Percentiles rank a stretch among this genome's conserved stretches.
Evolutionary conservation across 2,797 vertebrate species (phyloP).

Genomic region (Intellagama lesueurii): DNA sequence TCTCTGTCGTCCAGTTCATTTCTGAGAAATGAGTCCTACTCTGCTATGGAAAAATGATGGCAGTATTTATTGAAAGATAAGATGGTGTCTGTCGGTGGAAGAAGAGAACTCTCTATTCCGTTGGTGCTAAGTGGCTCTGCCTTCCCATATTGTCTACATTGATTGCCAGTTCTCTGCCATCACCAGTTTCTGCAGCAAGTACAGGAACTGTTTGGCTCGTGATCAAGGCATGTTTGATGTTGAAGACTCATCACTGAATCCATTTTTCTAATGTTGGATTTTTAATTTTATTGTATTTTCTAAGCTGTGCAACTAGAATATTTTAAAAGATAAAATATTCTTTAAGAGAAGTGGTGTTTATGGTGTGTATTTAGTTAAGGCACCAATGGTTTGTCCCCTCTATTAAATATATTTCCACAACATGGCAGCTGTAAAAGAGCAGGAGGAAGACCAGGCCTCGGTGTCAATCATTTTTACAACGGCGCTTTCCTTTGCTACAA

Average conservation of each 20-base stretch:
- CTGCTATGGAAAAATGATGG: slow-evolving; percentile 53
- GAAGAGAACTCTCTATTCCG: slow-evolving; percentile 50
- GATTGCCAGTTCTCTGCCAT: not conserved
- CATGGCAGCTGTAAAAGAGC: not conserved
- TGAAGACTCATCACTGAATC: slow-evolving; percentile 74
- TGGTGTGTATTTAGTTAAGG: slow-evolving; percentile 33
- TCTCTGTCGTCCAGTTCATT: slow-evolving; percentile 67
- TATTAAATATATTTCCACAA: not conserved
- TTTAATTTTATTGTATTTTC: slow-evolving; percentile 76
- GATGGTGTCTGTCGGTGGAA: slow-evolving; percentile 46
- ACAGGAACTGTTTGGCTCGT: slow-evolving; percentile 36
- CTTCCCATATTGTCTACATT: not conserved
- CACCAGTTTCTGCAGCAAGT: not conserved
- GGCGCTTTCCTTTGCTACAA: not conserved
- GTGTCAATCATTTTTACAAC: not conserved
- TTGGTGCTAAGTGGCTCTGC: slow-evolving; percentile 41
- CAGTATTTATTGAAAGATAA: slow-evolving; percentile 62
- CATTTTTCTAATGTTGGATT: slow-evolving; percentile 62
- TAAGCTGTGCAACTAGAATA: slow-evolving; percentile 54
- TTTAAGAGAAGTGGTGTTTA: slow-evolving; percentile 57
- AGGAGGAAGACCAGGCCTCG: not conserved
- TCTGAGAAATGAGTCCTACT: slow-evolving; percentile 74
- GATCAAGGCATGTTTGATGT: slow-evolving; percentile 60
- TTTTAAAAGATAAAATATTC: slow-evolving; percentile 77
- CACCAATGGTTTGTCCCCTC: not conserved